Conservation (phyloP, 2,113 vertebrate genomes). For the Progne subis region DNA sequence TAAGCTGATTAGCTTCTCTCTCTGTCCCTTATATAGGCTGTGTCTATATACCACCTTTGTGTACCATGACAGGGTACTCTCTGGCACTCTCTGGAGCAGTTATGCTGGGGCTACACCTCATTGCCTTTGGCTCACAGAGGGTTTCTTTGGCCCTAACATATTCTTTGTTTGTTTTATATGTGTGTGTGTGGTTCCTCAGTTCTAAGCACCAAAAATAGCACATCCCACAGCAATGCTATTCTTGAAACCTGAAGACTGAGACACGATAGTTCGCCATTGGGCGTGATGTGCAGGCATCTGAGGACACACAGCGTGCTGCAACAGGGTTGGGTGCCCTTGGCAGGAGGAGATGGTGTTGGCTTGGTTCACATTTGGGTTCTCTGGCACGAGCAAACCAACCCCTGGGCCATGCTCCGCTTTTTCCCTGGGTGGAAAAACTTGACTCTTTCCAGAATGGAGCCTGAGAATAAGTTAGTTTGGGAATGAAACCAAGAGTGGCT, state of each 20-base stretch:
- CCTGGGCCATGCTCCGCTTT: not conserved
- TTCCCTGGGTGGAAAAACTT: not conserved
- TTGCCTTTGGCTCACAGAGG: not conserved
- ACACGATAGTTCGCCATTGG: not conserved
- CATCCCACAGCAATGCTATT: slow-evolving; percentile 34
- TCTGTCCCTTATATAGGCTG: not conserved
- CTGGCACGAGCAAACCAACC: not conserved
- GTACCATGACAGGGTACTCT: not conserved
- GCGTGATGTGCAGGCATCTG: not conserved
- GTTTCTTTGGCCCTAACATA: not conserved
- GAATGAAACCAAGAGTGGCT: not conserved
- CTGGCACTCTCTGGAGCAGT: not conserved
- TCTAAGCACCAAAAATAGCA: slow-evolving; percentile 11
- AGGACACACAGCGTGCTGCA: not conserved
- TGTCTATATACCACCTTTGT: not conserved
- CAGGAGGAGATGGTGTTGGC: not conserved
- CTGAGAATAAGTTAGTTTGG: not conserved
- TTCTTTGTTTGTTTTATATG: not conserved
- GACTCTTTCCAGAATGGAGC: not conserved
- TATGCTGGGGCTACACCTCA: not conserved
- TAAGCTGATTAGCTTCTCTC: not conserved
- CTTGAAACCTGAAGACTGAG: slow-evolving; percentile 1
- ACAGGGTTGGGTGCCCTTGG: not conserved
- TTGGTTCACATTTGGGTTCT: not conserved
- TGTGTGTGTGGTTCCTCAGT: slow-evolving; percentile 37